Percentiles rank a stretch among this genome's conserved stretches.
Conservation (phyloP, 2,113 vertebrate genomes). For the Anhinga anhinga region DNA sequence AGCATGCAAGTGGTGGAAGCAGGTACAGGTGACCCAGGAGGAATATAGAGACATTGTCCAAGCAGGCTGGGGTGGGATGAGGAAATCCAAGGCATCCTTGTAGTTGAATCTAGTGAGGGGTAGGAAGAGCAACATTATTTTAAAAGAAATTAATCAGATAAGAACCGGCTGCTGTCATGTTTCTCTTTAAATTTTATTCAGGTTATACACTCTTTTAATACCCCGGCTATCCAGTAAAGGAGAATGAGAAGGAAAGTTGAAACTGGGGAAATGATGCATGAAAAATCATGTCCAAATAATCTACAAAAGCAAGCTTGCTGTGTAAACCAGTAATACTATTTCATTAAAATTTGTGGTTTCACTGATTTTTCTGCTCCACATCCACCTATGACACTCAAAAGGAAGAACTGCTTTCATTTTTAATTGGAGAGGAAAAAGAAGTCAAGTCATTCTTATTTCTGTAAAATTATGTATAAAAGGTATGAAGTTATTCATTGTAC, state of each 20-base stretch:
- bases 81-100: neutral
- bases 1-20: neutral
- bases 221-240: neutral
- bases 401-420: neutral
- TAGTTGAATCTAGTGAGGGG: neutral
- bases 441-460: neutral
- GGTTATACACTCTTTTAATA: neutral
- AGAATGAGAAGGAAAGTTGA: neutral
- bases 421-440: neutral
- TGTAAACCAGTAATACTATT: neutral
- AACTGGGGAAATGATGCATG: neutral
- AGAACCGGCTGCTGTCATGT: neutral
- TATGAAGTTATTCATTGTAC: neutral
- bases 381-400: neutral
- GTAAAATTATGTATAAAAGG: fast-evolving
- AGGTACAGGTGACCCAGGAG: neutral
- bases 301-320: neutral
- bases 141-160: neutral
- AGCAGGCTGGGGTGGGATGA: neutral
- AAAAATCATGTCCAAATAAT: neutral
- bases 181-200: neutral
- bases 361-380: neutral
- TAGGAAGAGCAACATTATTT: neutral
- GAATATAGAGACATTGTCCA: neutral
- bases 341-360: neutral